Evolutionary conservation across 2,113 vertebrate species (phyloP).

Genomic region (Phalacrocorax brasilianus): DNA sequence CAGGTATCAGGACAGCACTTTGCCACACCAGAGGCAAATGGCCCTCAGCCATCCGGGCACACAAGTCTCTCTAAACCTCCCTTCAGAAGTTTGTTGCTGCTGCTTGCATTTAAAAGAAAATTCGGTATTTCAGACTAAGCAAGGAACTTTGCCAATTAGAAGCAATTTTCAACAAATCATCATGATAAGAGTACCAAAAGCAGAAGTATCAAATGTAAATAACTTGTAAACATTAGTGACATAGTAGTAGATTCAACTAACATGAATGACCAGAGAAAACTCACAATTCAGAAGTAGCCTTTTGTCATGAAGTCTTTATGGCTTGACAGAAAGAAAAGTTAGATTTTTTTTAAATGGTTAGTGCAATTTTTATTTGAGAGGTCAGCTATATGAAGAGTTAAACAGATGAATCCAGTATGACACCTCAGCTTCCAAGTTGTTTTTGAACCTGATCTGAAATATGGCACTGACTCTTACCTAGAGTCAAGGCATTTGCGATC

Average conservation of each 20-base stretch:
- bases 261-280: neutral
- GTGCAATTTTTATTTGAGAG: conserved; percentile 74
- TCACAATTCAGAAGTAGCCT: neutral
- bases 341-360: conserved; percentile 51
- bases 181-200: neutral
- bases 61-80: neutral
- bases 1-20: neutral
- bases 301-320: conserved; percentile 36
- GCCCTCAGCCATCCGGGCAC: neutral
- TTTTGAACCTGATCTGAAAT: conserved; percentile 39
- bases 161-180: neutral
- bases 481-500: conserved; percentile 22
- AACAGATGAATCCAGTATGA: conserved; percentile 43
- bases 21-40: neutral
- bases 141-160: neutral
- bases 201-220: neutral
- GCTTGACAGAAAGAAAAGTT: conserved; percentile 51
- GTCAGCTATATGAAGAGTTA: conserved; percentile 56
- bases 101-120: neutral
- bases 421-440: neutral
- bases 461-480: neutral
- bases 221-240: conserved; percentile 34
- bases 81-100: neutral
- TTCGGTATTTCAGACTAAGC: neutral
- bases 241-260: neutral